phyloP scores from a whole-genome alignment of 2,113 vertebrate species.

The Rhinoptilus africanus region DNA sequence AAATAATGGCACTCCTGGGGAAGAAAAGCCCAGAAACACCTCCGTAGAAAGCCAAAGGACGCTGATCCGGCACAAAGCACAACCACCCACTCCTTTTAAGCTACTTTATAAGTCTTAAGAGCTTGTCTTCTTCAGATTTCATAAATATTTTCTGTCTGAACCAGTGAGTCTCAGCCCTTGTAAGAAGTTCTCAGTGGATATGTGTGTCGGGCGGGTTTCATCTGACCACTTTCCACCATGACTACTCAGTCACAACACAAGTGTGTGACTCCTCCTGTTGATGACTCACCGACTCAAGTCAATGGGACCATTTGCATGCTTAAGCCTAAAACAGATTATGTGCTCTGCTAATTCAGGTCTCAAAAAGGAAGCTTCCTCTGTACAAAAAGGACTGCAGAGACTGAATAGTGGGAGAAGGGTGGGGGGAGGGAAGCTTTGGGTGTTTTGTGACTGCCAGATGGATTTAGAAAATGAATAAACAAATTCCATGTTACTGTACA shows the following conservation, averaged over 20 bases:
- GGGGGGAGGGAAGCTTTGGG: background rate
- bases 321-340: background rate
- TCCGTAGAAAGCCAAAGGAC: background rate
- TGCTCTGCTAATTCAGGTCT: background rate
- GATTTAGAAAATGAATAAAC: slow-evolving; percentile 6
- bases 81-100: background rate
- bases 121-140: background rate
- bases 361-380: background rate
- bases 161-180: background rate
- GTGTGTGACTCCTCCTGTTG: background rate
- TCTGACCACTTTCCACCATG: background rate
- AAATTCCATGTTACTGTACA: background rate
- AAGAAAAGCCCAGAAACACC: background rate
- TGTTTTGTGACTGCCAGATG: background rate
- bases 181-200: background rate
- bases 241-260: background rate
- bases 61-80: background rate
- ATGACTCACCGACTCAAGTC: background rate
- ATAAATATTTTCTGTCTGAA: background rate
- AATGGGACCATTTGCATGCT: background rate
- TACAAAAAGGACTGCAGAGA: background rate
- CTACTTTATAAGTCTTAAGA: background rate
- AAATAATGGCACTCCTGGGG: background rate
- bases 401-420: background rate
- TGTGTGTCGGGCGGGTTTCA: background rate